Evolutionary conservation across 2,888 invertebrate genomes (phyloP), one percentile per base, ranked within the genome.

Genomic region (Glomeris marginata): DNA sequence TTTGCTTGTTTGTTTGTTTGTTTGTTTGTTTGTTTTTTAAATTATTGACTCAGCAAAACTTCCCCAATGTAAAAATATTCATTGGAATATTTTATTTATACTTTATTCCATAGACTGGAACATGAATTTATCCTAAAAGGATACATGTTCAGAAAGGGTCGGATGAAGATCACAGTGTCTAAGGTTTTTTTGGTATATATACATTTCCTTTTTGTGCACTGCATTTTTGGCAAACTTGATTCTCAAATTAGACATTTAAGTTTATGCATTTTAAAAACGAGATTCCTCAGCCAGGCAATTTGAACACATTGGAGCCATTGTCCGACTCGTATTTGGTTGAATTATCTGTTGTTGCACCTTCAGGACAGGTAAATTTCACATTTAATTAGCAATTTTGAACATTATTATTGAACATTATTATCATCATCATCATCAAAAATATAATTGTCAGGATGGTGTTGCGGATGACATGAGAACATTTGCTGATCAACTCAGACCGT

Each of bases 81-180:
- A n/a, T n/a, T n/a, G n/a, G n/a, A n/a, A n/a, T n/a, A n/a, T n/a
- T n/a, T n/a, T n/a, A n/a, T n/a, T n/a, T n/a, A n/a, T n/a, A n/a
- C n/a, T n/a, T 28, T 8, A 50, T 52, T 49, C 1, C 57, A 53
- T 57, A 67, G 68, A 54, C 72, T 91, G 54, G 94, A 95, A 63
- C 92, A 88, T 73, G 94, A 95, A 69, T 94, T 87, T 64, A 83
- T 88, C 58, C 80, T 86, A 1, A 80, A 90, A 69, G 95, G 85
- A 66, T 91, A 84, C 62, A 86, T 94, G 81, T 94, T 94, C 62
- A 77, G 91, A 51, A 95, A 95, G 69, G 95, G 94, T 0, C 75
- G 92, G 52, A 91, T 95, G 88, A 95, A 95, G 69, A 84, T 94
- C 18, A 91, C 90, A 1, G 92, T 95, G 0, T 86, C 91, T 1